Base-by-base conservation (phyloP, 2,113 vertebrate genomes). In the Prolemur simus region DNA sequence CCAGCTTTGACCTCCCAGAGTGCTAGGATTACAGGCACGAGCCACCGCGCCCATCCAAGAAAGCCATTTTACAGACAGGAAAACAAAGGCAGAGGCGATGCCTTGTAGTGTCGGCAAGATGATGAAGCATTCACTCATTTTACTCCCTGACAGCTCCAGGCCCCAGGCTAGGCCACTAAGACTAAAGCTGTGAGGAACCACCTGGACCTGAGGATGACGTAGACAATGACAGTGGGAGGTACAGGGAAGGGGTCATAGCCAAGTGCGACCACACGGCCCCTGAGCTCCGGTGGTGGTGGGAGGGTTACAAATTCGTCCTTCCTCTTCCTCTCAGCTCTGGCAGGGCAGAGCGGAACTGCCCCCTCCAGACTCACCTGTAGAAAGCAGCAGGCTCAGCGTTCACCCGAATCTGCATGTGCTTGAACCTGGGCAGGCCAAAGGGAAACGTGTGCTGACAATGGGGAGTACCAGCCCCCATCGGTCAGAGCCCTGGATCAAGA, bases 361-460 rank as follows among this genome's bases (percentile, higher is more conserved):
- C 23, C 66, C 20, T 1, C 17, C 9, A 49, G 54, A 91, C 98
- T 98, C 89, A 99, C 99, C 99, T 99, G 99, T 99, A 99, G 97
- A 99, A 99, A 89, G 99, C 99, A 49, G 99, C 99, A 74, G 99
- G 99, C 95, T 99, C 99, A 0, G 99, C 99, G 52, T 99, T 99
- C 96, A 99, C 99, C 60, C 99, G 99, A 95, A 99, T 99, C 98
- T 99, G 99, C 99, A 99, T 99, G 96, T 99, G 99, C 94, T 99
- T 99, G 98, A 99, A 99, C 98, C 99, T 99, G 98, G 20, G 94
- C 10, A 96, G 82, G 45, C 0, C 89, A 96, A 92, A 97, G 83
- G 52, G 74, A 66, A 37, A 52, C 0, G 8, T 25, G 69, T 63
- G 76, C 64, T 69, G 77, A 73, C 0, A 0, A 18, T 0, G 12